Evolutionary conservation across 2,888 invertebrate species (phyloP), one percentile per base, ranked within the genome.

Genomic region (Stegophylla sp.): DNA sequence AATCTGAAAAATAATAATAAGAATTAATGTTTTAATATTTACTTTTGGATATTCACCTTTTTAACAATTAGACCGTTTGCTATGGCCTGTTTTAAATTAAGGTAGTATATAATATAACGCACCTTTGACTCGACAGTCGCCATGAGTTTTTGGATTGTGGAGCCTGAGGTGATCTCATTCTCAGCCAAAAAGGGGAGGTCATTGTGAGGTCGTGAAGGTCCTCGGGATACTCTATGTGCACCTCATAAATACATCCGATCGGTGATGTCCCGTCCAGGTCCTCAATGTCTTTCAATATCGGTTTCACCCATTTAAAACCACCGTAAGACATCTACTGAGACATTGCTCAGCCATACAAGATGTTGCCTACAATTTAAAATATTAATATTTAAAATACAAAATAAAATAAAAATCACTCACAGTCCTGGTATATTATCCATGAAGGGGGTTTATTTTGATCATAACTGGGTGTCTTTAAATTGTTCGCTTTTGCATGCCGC

Each of bases 211-310:
- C 84, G 82, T 86, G 86, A 43, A 85, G 64, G 7, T 82, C 28
- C 7, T 61, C 12, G 1, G 82, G 82, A 75, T 84, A 84, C 41
- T 82, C 61, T 13, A 82, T 67, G 81, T 86, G 86, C 5, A 86
- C 85, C 83, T 86, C 85, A 28, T 86, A 83, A 61, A 86, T 84
- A 81, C 84, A 85, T 5, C 86, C 85, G n/a, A n/a, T n/a, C n/a
- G n/a, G n/a, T n/a, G n/a, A n/a, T n/a, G n/a, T n/a, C n/a, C n/a
- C n/a, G n/a, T n/a, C n/a, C n/a, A n/a, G n/a, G n/a, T n/a, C n/a
- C n/a, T n/a, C n/a, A n/a, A n/a, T n/a, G n/a, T n/a, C n/a, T n/a
- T n/a, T n/a, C n/a, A n/a, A n/a, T n/a, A n/a, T n/a, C n/a, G n/a
- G n/a, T n/a, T n/a, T n/a, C n/a, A n/a, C n/a, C n/a, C n/a, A n/a